These are phyloP conservation scores for Leucophenga varia DNA, from an alignment of 1,140 invertebrate species.

Conservation along the genomic window DNA sequence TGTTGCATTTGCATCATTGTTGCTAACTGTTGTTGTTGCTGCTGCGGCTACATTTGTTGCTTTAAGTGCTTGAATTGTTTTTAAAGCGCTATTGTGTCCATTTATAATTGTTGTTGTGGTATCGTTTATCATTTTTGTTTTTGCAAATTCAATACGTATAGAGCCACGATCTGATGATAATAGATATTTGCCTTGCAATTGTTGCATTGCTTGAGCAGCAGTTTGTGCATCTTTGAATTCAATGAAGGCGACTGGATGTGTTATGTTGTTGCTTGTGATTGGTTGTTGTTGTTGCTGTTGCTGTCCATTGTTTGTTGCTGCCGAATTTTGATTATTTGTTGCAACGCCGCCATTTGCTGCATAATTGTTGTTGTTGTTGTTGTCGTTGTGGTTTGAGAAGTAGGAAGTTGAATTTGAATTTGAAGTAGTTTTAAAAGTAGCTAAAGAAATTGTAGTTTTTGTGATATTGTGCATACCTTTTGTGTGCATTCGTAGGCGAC, in stretches of 20 bases:
- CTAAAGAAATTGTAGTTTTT: conserved; percentile 53
- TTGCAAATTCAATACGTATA: conserved; percentile 97
- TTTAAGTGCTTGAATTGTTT: conserved; percentile 11
- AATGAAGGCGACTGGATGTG: conserved; percentile 85
- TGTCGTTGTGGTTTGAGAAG: conserved; percentile 10
- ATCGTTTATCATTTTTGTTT: conserved; percentile 83
- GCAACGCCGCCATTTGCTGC: conserved; percentile 6
- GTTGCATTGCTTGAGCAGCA: conserved; percentile 86
- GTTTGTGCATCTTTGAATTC: conserved; percentile 91
- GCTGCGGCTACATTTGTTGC: conserved; percentile 9
- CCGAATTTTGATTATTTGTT: neutral
- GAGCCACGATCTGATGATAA: conserved; percentile 92
- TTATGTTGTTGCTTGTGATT: conserved; percentile 4
- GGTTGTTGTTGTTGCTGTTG: conserved; percentile 17
- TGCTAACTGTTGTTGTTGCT: conserved; percentile 8
- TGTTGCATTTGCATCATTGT: neutral
- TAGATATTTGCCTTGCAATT: conserved; percentile 91
- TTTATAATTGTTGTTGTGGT: conserved; percentile 21
- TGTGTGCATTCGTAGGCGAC: conserved; percentile 94
- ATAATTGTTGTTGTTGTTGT: conserved; percentile 6
- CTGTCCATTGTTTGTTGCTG: conserved; percentile 7
- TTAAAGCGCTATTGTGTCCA: neutral
- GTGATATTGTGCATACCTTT: conserved; percentile 71
- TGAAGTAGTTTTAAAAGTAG: conserved; percentile 38
- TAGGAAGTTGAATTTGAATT: conserved; percentile 43